A percentile compares a stretch with the other conserved stretches of the same genome.
phyloP scores from a whole-genome alignment of 2,888 invertebrate genomes.

The Polydrusus pterygomalis region DNA sequence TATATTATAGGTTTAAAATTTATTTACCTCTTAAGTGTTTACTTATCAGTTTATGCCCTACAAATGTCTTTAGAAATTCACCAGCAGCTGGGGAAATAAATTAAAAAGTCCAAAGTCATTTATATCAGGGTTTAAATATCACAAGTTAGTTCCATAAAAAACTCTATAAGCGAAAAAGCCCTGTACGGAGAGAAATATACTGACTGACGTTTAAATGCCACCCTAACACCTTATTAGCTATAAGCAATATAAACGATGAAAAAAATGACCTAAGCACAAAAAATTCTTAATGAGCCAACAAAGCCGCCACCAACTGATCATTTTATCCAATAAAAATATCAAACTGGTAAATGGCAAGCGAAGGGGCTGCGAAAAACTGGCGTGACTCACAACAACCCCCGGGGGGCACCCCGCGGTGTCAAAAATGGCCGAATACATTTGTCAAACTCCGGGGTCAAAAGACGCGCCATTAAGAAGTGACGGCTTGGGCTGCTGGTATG shows the following conservation, averaged over 20 bases:
- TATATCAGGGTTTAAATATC: too few relatives aligned
- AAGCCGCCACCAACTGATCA: constrained; percentile 14
- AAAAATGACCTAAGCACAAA: constrained; percentile 46
- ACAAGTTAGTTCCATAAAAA: too few relatives aligned
- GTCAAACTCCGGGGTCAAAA: constrained; percentile 47
- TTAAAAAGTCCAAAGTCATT: too few relatives aligned
- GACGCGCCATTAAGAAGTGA: constrained; percentile 40
- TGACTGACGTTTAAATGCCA: too few relatives aligned
- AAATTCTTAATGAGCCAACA: constrained; percentile 35
- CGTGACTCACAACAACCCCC: constrained; percentile 49
- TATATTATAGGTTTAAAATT: too few relatives aligned
- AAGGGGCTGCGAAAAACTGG: constrained; percentile 43
- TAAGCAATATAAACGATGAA: not conserved
- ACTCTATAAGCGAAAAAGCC: too few relatives aligned
- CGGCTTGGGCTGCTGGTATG: constrained; percentile 25
- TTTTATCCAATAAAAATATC: constrained; percentile 40
- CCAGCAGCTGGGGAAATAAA: too few relatives aligned
- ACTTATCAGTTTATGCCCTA: too few relatives aligned
- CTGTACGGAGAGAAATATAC: too few relatives aligned
- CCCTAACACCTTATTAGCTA: too few relatives aligned
- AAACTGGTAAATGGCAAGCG: constrained; percentile 44
- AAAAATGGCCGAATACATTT: constrained; percentile 55
- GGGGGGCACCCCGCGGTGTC: constrained; percentile 49
- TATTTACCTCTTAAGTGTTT: too few relatives aligned
- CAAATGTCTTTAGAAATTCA: too few relatives aligned